Percentiles rank a stretch among this genome's conserved stretches.
Conservation (phyloP, 2,797 vertebrate species). For the Acrocephalus scirpaceus region DNA sequence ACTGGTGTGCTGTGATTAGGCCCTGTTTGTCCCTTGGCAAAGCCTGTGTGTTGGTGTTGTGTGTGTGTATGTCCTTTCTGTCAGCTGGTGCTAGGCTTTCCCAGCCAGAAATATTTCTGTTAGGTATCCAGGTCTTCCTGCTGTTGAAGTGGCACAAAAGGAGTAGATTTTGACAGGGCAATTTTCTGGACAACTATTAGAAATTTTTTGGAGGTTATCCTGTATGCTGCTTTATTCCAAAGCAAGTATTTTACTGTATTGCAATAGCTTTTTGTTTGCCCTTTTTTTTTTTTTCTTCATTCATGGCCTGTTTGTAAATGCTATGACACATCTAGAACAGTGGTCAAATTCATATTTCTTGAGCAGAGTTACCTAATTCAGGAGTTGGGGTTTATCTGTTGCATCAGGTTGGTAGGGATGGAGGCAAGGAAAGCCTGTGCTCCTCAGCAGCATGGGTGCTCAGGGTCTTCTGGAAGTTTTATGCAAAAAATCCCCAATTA, state of each 20-base stretch:
- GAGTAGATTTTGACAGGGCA: neutral
- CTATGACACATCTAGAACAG: neutral
- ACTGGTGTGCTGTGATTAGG: neutral
- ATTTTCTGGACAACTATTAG: neutral
- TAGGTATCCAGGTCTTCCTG: neutral
- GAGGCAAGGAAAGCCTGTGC: neutral
- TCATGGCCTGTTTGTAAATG: neutral
- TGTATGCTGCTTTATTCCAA: neutral
- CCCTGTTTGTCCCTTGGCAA: conserved; percentile 6
- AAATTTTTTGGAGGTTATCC: neutral
- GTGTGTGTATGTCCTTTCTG: neutral
- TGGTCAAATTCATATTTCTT: neutral
- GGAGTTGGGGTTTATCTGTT: neutral
- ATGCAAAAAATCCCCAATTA: neutral
- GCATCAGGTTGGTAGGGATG: neutral
- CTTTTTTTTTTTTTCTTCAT: neutral
- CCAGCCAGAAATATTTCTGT: neutral
- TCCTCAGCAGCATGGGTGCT: neutral
- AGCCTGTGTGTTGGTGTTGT: neutral
- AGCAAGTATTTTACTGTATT: neutral
- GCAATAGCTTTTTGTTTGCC: accelerated
- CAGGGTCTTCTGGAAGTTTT: neutral
- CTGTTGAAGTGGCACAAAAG: neutral
- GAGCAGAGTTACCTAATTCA: neutral
- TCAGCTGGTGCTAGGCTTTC: neutral